Conservation (phyloP, 2,888 invertebrate genomes). For the Diloba caeruleocephala region DNA sequence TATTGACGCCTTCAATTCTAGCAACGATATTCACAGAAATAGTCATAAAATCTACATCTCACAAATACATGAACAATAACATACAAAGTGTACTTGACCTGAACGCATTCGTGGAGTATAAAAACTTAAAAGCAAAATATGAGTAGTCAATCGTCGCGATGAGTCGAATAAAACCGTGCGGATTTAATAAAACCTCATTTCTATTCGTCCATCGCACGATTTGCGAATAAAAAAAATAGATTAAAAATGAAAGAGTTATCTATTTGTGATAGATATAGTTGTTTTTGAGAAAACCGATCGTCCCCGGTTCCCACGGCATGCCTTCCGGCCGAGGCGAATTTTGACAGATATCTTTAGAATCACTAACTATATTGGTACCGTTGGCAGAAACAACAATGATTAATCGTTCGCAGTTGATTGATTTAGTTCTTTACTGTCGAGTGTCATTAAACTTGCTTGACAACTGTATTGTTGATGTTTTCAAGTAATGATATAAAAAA, state of each 20-base stretch:
- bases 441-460: conserved; percentile 31
- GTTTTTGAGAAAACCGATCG: conserved; percentile 86
- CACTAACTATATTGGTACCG: conserved; percentile 73
- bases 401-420: conserved; percentile 53
- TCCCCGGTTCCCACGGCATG: conserved; percentile 81
- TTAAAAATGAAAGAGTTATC: conserved; percentile 68
- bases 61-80: conserved; percentile 11
- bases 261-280: conserved; percentile 75
- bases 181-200: conserved; percentile 49
- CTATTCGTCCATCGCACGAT: conserved; percentile 55
- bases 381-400: conserved; percentile 65
- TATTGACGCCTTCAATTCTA: conserved; percentile 36
- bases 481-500: conserved; percentile 40
- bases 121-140: conserved; percentile 16
- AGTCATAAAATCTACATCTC: conserved; percentile 34
- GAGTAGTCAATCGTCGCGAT: conserved; percentile 15
- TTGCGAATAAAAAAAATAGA: conserved; percentile 61
- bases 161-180: conserved; percentile 18
- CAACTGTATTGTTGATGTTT: conserved; percentile 34
- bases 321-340: conserved; percentile 88
- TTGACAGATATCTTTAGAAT: conserved; percentile 86
- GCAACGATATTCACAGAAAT: conserved; percentile 31
- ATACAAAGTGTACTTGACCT: conserved; percentile 30
- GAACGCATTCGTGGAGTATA: conserved; percentile 7
- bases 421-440: conserved; percentile 44